Base-by-base conservation (phyloP, 2,888 invertebrate species). In the Eulithis prunata region DNA sequence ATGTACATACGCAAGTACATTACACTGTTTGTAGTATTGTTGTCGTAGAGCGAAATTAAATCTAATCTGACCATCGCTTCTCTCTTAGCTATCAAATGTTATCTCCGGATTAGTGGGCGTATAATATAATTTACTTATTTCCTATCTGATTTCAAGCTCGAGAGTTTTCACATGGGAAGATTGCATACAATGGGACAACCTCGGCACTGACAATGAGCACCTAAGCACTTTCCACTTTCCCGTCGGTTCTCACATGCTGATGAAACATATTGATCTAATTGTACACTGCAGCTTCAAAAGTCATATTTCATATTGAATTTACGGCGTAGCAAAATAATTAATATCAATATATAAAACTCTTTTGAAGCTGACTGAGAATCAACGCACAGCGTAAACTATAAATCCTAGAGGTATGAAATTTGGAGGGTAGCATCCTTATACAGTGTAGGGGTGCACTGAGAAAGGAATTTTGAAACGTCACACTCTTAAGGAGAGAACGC, bases 211-310 rank as follows among this genome's bases (percentile, higher is more conserved):
- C 91, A 91, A 91, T 91, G 82, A 79, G 79, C 78, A 80, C 78
- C 78, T 62, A 74, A 77, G 76, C 83, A 87, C 91, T 92, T 92
- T 91, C 91, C 85, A 92, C 90, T 91, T 91, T 91, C 90, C 85
- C 86, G 82, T 52, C 78, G 71, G 77, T 89, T 90, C 89, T 81
- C 89, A 89, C 87, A 82, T 80, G 72, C 79, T 83, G 87, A 82
- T 83, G 14, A 45, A 57, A 64, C 63, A 63, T 67, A 63, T 67
- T 63, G 67, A 57, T 63, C 63, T 64, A 60, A 61, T 71, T 75
- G 61, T 70, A 71, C 62, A 61, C 66, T 64, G 71, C 65, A 57
- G 60, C 64, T 64, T 64, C 51, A 71, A 57, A 62, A 59, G 43
- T 57, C 28, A 47, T 61, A 61, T 57, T 46, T 45, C 36, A 47